Base-by-base conservation (phyloP, 1,140 invertebrate genomes). In the Caerostris extrusa region DNA sequence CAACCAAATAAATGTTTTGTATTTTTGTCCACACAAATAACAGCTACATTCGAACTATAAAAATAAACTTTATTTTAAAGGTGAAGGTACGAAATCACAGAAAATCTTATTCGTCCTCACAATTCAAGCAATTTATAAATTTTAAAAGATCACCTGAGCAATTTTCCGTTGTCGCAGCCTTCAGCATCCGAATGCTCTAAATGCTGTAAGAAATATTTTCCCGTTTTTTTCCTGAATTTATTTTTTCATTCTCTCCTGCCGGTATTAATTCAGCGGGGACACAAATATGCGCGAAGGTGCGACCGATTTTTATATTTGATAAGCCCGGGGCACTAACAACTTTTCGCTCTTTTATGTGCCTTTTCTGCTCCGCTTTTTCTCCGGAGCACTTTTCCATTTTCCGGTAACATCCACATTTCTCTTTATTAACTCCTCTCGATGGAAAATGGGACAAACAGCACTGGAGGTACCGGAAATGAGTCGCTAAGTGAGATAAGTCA, bases 351-450 rank as follows among this genome's bases (percentile, higher is more conserved):
- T 64, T 64, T 87, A 60, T 57, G 85, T 57, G 71, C 53, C 71
- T 64, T 87, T 64, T 83, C 56, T 58, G 53, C 82, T 58, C 82
- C 53, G 58, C 34, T 60, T 87, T 61, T 61, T 57, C 58, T 64
- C 85, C 60, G 58, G 14, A 57, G 71, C 71, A 77, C 71, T 77
- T 77, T 77, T 77, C 71, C 71, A 77, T 77, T 77, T 77, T 77
- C 71, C 71, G 71, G 71, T 77, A 77, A 77, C 71, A 77, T 77
- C 71, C 71, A 77, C 71, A 83, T 87, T 87, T 53, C 60, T 87
- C 85, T 87, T 87, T 87, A 87, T 87, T 87, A 87, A 87, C 57
- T 87, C 34, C 56, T 57, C 85, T 87, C 50, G 57, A 64, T 87
- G 50, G 71, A 77, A 77, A 77, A 77, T 77, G 71, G 71, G 34